Evolutionary conservation across 2,888 invertebrate genomes (phyloP), one percentile per base, ranked within the genome.

Genomic region (Drosophila nr. medialis): DNA sequence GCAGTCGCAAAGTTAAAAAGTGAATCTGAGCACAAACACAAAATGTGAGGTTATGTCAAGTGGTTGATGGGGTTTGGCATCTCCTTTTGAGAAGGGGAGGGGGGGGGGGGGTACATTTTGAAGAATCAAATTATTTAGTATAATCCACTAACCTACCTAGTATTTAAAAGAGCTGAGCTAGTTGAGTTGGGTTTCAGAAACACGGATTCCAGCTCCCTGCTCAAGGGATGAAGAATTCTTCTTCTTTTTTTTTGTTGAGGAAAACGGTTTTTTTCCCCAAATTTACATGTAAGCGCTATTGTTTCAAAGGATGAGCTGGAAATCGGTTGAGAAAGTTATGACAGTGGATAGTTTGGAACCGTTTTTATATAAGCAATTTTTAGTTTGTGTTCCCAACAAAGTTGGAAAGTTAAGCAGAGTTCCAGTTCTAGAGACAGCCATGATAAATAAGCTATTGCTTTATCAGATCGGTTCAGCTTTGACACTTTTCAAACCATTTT

Each of bases 41-140:
- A 55, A 38, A 42, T 48, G 40, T 63, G 49, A 63, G 71, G 56
- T 70, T 71, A 58, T 34, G 56, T 58, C 34, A n/a, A 58, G 42
- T 56, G 42, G 29, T 4, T 21, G 15, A 56, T 29, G 29, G 8
- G 8, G 27, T 7, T 34, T 18, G 18, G 36, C 27, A 18, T 27
- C 53, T 34, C 3, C 24, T 11, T 18, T n/a, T n/a, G n/a, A n/a
- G n/a, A n/a, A n/a, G n/a, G n/a, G n/a, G n/a, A n/a, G 11, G 11
- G 4, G 8, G 10, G 6, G 27, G 11, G 10, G 18, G 4, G 18
- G 4, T 1, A 29, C 18, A 30, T 18, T 18, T 49, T 27, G 18
- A 7, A 21, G 11, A 34, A n/a, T 53, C 2, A 30, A 51, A 30
- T 29, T n/a, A 29, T 21, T 51, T 30, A 32, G 30, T 11, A 4